Conservation (phyloP, 92 coral and sea anemone species). For the Epizoanthus illoricatus region DNA sequence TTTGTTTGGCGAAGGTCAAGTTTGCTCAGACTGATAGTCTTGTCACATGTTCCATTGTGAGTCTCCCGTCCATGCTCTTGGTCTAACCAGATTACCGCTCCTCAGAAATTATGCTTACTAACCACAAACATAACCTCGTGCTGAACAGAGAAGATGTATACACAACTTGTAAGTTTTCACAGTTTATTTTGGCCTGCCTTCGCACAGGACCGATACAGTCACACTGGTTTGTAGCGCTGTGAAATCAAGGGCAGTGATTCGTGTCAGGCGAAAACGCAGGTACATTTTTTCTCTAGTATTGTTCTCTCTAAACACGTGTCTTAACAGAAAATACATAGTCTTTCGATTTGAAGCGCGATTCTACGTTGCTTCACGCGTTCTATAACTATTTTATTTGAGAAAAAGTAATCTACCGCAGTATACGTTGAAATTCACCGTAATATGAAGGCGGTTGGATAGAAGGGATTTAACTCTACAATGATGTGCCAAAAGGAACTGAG, state of each 20-base stretch:
- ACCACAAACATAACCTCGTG: slow-evolving; percentile 27
- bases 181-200: slow-evolving; percentile 11
- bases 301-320: slow-evolving; percentile 39
- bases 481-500: slow-evolving; percentile 17
- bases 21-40: slow-evolving; percentile 38
- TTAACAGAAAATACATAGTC: background rate
- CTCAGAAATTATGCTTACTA: slow-evolving; percentile 35
- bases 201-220: slow-evolving; percentile 7
- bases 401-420: background rate
- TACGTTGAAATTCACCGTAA: background rate
- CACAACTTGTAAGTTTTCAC: slow-evolving; percentile 13
- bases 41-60: slow-evolving; percentile 47
- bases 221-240: slow-evolving; percentile 5
- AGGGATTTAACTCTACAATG: slow-evolving; percentile 8
- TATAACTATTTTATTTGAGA: background rate
- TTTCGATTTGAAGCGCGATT: background rate
- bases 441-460: background rate
- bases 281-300: slow-evolving; percentile 19
- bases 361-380: slow-evolving; percentile 10
- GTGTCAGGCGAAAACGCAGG: slow-evolving; percentile 15
- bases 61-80: slow-evolving; percentile 19
- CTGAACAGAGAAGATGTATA: slow-evolving; percentile 26
- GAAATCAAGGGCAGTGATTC: background rate
- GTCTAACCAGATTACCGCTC: slow-evolving; percentile 47
- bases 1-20: slow-evolving; percentile 47